These are phyloP conservation scores for Esox masquinongy DNA, from an alignment of 2,797 vertebrate genomes.

Conservation along the genomic window DNA sequence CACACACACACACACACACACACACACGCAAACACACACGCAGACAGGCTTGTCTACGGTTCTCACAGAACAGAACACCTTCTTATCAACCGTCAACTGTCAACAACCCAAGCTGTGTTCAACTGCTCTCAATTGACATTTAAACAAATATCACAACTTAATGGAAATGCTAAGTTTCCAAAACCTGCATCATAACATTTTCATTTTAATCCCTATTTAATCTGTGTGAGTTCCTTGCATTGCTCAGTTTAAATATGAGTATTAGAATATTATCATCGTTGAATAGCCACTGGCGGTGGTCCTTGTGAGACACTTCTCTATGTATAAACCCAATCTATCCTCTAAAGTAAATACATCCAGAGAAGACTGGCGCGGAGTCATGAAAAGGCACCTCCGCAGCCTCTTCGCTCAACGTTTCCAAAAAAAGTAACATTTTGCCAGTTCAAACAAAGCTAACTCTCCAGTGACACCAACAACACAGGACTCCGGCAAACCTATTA, in stretches of 20 bases:
- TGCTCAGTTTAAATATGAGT: not conserved
- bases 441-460: conserved; percentile 83
- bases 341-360: not conserved
- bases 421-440: conserved; percentile 73
- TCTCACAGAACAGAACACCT: conserved; percentile 85
- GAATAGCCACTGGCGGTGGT: not conserved
- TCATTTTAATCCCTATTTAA: not conserved
- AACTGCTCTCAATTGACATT: conserved; percentile 40
- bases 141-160: not conserved
- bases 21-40: conserved; percentile 63
- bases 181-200: not conserved
- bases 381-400: conserved; percentile 2
- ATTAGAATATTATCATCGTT: not conserved
- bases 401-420: not conserved
- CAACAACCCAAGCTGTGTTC: conserved; percentile 90
- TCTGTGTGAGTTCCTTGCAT: not conserved
- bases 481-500: conserved; percentile 78
- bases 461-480: conserved; percentile 77
- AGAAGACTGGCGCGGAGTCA: conserved; percentile 1
- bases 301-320: not conserved
- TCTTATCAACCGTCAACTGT: conserved; percentile 91
- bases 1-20: conserved; percentile 63
- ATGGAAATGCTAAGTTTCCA: not conserved
- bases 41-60: conserved; percentile 87
- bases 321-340: not conserved